A percentile compares a stretch with the other conserved stretches of the same genome.
phyloP scores from a whole-genome alignment of 2,888 invertebrate species.

The Phyllotreta striolata region DNA sequence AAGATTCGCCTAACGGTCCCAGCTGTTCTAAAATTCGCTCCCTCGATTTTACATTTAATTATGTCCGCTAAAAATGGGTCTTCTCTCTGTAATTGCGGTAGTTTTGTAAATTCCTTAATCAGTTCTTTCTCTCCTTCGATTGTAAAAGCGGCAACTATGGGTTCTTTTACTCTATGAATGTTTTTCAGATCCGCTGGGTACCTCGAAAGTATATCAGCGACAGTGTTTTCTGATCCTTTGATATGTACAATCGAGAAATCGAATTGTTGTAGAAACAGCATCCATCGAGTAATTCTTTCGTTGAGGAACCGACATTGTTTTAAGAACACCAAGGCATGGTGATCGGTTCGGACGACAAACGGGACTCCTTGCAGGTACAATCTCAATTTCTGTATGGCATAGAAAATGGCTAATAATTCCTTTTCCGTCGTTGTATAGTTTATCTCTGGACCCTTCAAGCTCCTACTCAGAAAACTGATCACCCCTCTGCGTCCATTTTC shows the following conservation, averaged over 20 bases:
- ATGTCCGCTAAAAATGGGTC: not conserved
- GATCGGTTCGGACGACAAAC: not conserved
- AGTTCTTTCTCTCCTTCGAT: not conserved
- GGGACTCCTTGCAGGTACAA: not conserved
- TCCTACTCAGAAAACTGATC: conserved; percentile 18
- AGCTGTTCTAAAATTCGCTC: not conserved
- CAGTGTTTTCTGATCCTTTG: conserved; percentile 1
- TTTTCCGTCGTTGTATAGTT: conserved; percentile 21
- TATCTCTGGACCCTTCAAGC: conserved; percentile 15
- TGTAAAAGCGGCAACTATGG: not conserved
- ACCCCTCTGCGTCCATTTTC: not conserved
- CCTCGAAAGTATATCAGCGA: conserved; percentile 1
- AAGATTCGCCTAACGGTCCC: not conserved
- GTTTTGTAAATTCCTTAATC: not conserved
- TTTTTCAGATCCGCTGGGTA: not conserved
- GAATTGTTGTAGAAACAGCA: conserved; percentile 10
- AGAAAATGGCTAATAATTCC: conserved; percentile 13
- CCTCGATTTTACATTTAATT: not conserved
- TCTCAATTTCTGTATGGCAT: conserved; percentile 13
- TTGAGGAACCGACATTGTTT: not conserved
- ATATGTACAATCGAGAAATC: conserved; percentile 1
- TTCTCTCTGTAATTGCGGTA: not conserved
- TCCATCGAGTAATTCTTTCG: not conserved
- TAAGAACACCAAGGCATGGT: not conserved
- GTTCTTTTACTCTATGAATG: not conserved